Conservation (phyloP, 2,113 vertebrate species). For the Tylochromis polylepis region DNA sequence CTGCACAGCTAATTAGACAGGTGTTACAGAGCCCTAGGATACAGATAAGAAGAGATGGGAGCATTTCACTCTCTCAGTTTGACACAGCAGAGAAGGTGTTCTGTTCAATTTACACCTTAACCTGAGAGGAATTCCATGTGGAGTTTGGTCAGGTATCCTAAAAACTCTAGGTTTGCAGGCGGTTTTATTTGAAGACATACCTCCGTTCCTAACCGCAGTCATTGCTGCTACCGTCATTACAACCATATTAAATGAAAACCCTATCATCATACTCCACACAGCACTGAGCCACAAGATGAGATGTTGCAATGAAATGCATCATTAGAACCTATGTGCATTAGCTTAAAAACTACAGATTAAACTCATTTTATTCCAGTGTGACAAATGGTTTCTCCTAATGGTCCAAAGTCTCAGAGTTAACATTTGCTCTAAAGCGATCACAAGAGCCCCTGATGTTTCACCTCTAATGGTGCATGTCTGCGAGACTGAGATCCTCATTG, state of each 20-base stretch:
- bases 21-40: conserved; percentile 4
- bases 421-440: conserved; percentile 21
- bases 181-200: background rate
- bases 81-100: background rate
- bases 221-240: background rate
- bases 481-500: background rate
- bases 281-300: background rate
- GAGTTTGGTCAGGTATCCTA: background rate
- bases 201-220: background rate
- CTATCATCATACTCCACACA: background rate
- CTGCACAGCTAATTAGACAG: conserved; percentile 23
- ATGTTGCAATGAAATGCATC: background rate
- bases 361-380: background rate
- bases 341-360: background rate
- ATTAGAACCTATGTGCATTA: background rate
- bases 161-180: background rate
- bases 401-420: conserved; percentile 8
- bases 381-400: conserved; percentile 29
- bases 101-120: conserved; percentile 15
- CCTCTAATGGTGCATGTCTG: conserved; percentile 45
- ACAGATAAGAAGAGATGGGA: background rate
- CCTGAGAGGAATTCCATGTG: background rate
- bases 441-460: conserved; percentile 22
- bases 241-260: background rate
- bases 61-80: conserved; percentile 20